A percentile compares a stretch with the other conserved stretches of the same genome.
phyloP scores from a whole-genome alignment of 2,797 vertebrate species.

The Anguilla megastoma region DNA sequence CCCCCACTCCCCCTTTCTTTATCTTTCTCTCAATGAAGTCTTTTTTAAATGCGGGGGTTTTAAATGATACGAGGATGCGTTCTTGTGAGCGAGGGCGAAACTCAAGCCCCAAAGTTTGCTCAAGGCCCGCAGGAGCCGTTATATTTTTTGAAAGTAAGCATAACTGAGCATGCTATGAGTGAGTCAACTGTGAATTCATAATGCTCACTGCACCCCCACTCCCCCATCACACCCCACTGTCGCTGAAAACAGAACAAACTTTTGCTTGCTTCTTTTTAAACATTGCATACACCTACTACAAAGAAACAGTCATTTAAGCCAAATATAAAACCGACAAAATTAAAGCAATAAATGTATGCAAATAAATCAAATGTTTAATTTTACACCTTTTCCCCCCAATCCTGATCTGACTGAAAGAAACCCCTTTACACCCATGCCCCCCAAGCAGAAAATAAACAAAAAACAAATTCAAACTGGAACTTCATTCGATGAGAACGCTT shows the following conservation, averaged over 20 bases:
- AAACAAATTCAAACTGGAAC: slow-evolving; percentile 9
- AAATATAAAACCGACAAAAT: neutral
- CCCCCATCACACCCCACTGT: neutral
- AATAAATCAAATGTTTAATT: neutral
- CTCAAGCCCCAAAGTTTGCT: slow-evolving; percentile 42
- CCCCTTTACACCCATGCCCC: slow-evolving; percentile 14
- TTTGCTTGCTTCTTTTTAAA: neutral
- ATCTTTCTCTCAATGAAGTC: slow-evolving; percentile 64
- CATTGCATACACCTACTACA: neutral
- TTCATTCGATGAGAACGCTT: slow-evolving; percentile 36
- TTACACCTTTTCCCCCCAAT: slow-evolving; percentile 19
- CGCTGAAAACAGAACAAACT: neutral
- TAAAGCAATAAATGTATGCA: neutral
- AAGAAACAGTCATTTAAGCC: neutral
- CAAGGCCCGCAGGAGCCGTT: slow-evolving; percentile 48
- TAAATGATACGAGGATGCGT: slow-evolving; percentile 63
- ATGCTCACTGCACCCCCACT: neutral
- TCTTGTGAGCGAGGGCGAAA: slow-evolving; percentile 48
- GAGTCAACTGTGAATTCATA: neutral
- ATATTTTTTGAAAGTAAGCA: slow-evolving; percentile 59
- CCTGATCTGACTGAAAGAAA: slow-evolving; percentile 40
- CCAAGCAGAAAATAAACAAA: neutral
- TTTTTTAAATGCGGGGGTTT: slow-evolving; percentile 60
- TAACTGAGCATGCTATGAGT: slow-evolving; percentile 53
- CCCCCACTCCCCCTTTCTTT: slow-evolving; percentile 61